Base-by-base conservation (phyloP, 2,113 vertebrate genomes). In the Sisor rabdophorus region DNA sequence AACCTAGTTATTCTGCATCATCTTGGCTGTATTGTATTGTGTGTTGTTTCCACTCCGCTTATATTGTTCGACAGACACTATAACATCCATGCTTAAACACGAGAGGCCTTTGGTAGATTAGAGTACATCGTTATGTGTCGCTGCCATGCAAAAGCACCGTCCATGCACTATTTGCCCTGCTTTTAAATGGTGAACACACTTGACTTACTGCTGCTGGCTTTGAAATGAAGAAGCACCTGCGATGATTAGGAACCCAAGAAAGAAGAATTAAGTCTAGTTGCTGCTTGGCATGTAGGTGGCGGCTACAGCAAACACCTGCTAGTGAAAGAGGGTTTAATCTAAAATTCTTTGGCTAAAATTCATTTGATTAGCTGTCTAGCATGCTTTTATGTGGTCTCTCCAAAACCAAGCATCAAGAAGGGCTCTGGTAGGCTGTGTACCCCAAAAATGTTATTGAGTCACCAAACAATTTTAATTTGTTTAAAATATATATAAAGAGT, bases 191-290 rank as follows among this genome's bases (percentile, higher is more conserved):
- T 50, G 60, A 40, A 70, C 36, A 30, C 7, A 5, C 47, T 58
- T 3, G 59, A 58, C 81, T 86, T 36, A 36, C 32, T 85, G 86
- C 80, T 4, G 54, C 67, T 63, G 69, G 68, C 53, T 85, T 84
- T 82, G 84, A 88, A 85, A 85, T 83, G 87, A 84, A 88, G 85
- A 85, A 84, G 86, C 78, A 73, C 79, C 80, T 84, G 87, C 88
- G 86, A 87, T 24, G 28, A 74, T 24, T 22, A 68, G 88, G 73
- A 90, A 90, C 87, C 80, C 86, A 89, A 91, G 88, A 88, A 89
- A 89, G 87, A 86, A 81, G 86, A 90, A 88, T 88, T 86, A 83
- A 87, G 83, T 86, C 81, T 5, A 12, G 69, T 50, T 22, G 70
- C 79, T 84, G 82, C 86, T 87, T 64, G 76, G 58, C 76, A 63